Base-by-base conservation (phyloP, 1,140 invertebrate genomes). In the Ericerus pela region DNA sequence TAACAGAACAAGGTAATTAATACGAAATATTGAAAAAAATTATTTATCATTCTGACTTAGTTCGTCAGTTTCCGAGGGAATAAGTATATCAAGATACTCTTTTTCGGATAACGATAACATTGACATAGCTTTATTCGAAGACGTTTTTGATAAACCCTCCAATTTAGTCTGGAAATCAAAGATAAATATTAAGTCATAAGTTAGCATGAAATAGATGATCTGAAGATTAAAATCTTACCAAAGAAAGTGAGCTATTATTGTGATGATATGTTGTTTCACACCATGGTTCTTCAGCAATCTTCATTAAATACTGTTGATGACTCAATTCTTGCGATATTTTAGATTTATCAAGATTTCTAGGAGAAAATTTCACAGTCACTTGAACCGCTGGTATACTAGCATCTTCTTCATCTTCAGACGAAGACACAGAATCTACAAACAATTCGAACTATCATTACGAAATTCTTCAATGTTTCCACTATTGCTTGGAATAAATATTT, bases 61-160 rank as follows among this genome's bases (percentile, higher is more conserved):
- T n/a, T 47, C 41, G 4, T 18, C 26, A 2, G 41, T 47, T 24
- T 47, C 41, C 14, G 41, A 24, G 2, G 41, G 41, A 3, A 47
- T 24, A 2, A 47, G 14, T 20, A 47, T 24, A 24, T 47, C 41
- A 14, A 47, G 16, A 24, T 47, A 47, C 26, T 47, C 20, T 47
- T 47, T 47, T 47, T 47, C 20, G 11, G 41, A 47, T 14, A 47
- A 47, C 22, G 12, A 47, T 16, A 47, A 47, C 41, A 47, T 47
- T 12, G 41, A 18, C 26, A 24, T 24, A 24, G 20, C 26, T 10
- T 47, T 47, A 24, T 24, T 20, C 4, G 41, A 47, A 2, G 26
- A 18, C 2, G 41, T 47, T 3, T 47, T 47, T 5, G 41, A 24
- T 47, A 47, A 47, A 22, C 41, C 41, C 26, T 47, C 41, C 20